Percentiles rank a stretch among this genome's conserved stretches.
Evolutionary conservation across 2,888 invertebrate genomes (phyloP).

Genomic region (Cloeon dipterum): DNA sequence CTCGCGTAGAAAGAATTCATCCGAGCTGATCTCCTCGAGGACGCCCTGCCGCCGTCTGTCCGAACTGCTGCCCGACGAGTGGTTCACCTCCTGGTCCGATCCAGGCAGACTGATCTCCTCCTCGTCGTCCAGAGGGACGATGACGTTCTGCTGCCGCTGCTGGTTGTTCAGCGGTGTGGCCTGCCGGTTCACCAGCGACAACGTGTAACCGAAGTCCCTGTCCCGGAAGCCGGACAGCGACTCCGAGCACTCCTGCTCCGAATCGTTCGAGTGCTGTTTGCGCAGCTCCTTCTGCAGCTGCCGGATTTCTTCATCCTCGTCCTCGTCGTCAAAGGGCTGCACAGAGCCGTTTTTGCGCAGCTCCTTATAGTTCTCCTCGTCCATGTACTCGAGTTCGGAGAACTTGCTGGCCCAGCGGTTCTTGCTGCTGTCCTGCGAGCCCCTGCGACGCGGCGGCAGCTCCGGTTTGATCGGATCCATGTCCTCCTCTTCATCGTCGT

Average conservation of each 20-base stretch:
- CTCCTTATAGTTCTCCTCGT: background rate
- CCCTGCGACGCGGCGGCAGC: constrained; percentile 3
- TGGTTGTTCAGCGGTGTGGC: too few relatives aligned
- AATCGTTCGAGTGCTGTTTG: constrained; percentile 6
- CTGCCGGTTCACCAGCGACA: constrained; percentile 1
- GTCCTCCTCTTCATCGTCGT: constrained; percentile 33
- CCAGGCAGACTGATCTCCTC: constrained; percentile 5
- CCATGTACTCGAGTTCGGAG: background rate
- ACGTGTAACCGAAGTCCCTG: constrained; percentile 8
- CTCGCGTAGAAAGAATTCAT: constrained; percentile 66
- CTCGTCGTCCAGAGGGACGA: constrained; percentile 2
- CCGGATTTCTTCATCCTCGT: constrained; percentile 7
- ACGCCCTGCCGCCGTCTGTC: constrained; percentile 33
- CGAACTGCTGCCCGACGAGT: constrained; percentile 34
- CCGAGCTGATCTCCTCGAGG: constrained; percentile 66
- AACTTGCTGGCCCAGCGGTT: background rate
- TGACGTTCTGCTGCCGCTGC: background rate
- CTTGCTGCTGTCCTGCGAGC: background rate
- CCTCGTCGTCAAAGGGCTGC: constrained; percentile 6
- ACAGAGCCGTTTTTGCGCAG: background rate
- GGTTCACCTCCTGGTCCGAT: constrained; percentile 24
- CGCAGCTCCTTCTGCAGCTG: constrained; percentile 13
- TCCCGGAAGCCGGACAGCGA: constrained; percentile 7
- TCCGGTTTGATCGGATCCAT: constrained; percentile 9
- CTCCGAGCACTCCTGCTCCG: constrained; percentile 3